phyloP scores from a whole-genome alignment of 1,140 invertebrate genomes.

The Micrasema longulum region DNA sequence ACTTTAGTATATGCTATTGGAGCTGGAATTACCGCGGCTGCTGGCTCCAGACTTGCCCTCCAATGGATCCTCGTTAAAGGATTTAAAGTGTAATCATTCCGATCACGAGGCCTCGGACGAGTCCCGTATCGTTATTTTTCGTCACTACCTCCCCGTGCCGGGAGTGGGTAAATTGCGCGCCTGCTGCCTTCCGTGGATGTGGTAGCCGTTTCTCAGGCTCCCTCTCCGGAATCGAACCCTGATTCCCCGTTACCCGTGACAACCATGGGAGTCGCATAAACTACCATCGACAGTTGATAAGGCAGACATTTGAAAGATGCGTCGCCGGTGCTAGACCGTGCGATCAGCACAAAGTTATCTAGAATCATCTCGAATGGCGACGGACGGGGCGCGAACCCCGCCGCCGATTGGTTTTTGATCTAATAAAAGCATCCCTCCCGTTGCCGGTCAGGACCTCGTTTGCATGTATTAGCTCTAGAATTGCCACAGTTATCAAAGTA shows the following conservation, averaged over 20 bases:
- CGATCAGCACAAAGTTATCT: conserved; percentile 84
- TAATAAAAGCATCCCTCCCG: conserved; percentile 79
- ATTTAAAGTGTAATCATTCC: conserved; percentile 93
- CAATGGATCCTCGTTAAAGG: conserved; percentile 89
- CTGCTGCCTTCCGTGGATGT: conserved; percentile 94
- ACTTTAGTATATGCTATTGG: conserved; percentile 91
- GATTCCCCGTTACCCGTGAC: conserved; percentile 83
- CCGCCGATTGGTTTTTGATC: conserved; percentile 69
- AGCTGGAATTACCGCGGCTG: conserved; percentile 93
- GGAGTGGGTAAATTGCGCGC: conserved; percentile 90
- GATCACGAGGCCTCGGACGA: conserved; percentile 83
- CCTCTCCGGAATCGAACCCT: conserved; percentile 79
- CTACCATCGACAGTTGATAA: conserved; percentile 89
- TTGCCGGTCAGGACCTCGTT: conserved; percentile 74
- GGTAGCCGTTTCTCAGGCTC: conserved; percentile 92
- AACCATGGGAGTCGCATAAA: conserved; percentile 83
- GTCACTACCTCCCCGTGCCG: conserved; percentile 83
- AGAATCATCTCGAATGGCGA: conserved; percentile 76
- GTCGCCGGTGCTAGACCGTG: conserved; percentile 79
- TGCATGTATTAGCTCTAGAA: conserved; percentile 89
- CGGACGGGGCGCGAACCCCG: conserved; percentile 69
- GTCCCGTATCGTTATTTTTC: conserved; percentile 89
- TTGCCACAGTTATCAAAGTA: conserved; percentile 92
- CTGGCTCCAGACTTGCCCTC: conserved; percentile 94
- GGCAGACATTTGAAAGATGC: conserved; percentile 89